Percentiles rank a stretch among this genome's conserved stretches.
These are phyloP conservation scores for Phyto melanocephala DNA, from an alignment of 2,888 invertebrate genomes.

Conservation along the genomic window DNA sequence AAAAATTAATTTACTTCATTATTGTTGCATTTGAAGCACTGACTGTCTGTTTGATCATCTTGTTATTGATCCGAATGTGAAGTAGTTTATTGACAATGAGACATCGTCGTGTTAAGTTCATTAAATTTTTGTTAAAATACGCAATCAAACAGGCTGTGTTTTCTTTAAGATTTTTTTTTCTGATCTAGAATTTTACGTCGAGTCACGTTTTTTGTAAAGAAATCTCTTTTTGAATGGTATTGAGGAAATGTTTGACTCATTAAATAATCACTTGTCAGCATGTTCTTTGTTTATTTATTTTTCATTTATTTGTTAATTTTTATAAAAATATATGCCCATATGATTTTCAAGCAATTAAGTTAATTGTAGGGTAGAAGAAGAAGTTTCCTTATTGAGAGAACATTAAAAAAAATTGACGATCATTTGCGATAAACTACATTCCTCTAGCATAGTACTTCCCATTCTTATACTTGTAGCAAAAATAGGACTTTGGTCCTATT, in stretches of 20 bases:
- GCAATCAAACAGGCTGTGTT: background rate
- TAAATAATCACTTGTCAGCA: constrained; percentile 38
- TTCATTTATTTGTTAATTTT: constrained; percentile 12
- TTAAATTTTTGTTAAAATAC: constrained; percentile 55
- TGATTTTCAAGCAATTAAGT: background rate
- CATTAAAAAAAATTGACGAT: too few relatives aligned
- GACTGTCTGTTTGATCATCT: constrained; percentile 2
- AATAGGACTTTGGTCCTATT: too few relatives aligned
- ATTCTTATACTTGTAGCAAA: too few relatives aligned
- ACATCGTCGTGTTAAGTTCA: constrained; percentile 55
- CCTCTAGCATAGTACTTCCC: too few relatives aligned
- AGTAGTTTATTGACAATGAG: constrained; percentile 35
- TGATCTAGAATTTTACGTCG: background rate
- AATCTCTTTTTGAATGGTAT: background rate
- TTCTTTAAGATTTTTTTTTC: background rate
- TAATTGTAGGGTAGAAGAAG: background rate
- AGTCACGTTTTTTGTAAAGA: constrained; percentile 9
- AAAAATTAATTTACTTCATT: constrained; percentile 56
- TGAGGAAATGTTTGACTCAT: background rate
- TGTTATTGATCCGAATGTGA: constrained; percentile 24
- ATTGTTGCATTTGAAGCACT: constrained; percentile 21
- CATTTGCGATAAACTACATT: too few relatives aligned
- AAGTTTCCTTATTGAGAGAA: too few relatives aligned
- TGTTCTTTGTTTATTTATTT: constrained; percentile 29
- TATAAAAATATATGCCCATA: background rate